Base-by-base conservation (phyloP, 2,888 invertebrate genomes). In the Trissolcus japonicus region DNA sequence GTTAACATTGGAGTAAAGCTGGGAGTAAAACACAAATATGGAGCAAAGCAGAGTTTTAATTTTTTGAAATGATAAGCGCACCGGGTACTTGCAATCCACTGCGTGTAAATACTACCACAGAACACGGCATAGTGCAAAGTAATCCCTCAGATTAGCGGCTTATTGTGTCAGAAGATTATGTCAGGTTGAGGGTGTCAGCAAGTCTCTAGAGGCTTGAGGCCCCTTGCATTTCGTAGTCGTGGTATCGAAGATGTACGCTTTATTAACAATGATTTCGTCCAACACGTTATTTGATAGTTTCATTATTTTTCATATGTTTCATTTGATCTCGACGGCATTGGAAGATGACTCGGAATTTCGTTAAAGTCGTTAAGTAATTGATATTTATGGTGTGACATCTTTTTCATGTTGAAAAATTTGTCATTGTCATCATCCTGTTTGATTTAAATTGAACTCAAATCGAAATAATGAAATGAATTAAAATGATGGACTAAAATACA, bases 151-250 rank as follows among this genome's bases (percentile, higher is more conserved):
- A 89, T 89, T 89, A 88, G 84, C 86, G 86, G 88, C 88, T 89
- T 87, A 89, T 83, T 83, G 84, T 86, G 88, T 88, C 87, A 86
- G 85, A 86, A 89, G 88, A 88, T 89, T 88, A 88, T 83, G 87
- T 85, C 87, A 86, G 87, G 87, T 88, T 83, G 86, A 85, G 88
- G 86, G 88, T 88, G 89, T 88, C 86, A 84, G 78, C 76, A 78
- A 81, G 84, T 82, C 86, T 83, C 87, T 63, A 78, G 85, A 84
- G 87, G 82, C 80, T 80, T 72, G 78, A 61, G 83, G 80, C 79
- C 82, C 76, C 78, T 80, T 78, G 77, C 71, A 68, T 75, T 79
- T 65, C 67, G 56, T 77, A 46, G 53, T 61, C 51, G 60, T 55
- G 71, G 71, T 67, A 56, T 48, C 67, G 50, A 53, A 62, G 71